phyloP scores from a whole-genome alignment of 2,797 vertebrate species.

The Sebastes matsubarae region DNA sequence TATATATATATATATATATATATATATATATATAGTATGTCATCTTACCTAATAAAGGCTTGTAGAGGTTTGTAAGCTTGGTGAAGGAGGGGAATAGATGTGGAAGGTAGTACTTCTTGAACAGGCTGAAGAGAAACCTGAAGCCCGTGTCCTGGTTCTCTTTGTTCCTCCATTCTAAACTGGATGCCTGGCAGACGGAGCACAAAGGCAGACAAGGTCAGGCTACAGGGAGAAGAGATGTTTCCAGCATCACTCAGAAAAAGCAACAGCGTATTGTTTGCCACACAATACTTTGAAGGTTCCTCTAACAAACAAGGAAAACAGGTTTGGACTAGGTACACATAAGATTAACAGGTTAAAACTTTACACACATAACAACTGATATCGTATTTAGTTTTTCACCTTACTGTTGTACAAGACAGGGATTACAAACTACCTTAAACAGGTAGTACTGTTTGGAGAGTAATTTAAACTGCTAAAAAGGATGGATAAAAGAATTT shows the following conservation, averaged over 20 bases:
- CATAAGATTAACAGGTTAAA: neutral
- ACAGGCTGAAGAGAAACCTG: constrained; percentile 96
- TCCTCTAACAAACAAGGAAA: neutral
- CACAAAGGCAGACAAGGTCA: constrained; percentile 66
- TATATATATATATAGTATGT: neutral
- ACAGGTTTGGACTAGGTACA: neutral
- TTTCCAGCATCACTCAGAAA: constrained; percentile 39
- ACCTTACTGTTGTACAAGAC: neutral
- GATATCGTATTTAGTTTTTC: neutral
- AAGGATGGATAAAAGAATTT: neutral
- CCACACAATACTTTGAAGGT: constrained; percentile 47
- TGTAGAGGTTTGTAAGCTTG: constrained; percentile 97
- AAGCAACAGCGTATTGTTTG: constrained; percentile 33
- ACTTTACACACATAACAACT: constrained; percentile 13
- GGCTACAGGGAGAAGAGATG: constrained; percentile 32
- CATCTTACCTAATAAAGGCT: constrained; percentile 93
- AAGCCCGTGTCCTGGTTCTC: constrained; percentile 97
- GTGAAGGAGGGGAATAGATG: constrained; percentile 97
- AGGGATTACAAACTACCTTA: neutral
- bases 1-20: neutral
- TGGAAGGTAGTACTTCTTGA: constrained; percentile 98
- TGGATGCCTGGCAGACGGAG: constrained; percentile 88
- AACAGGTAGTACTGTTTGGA: no score
- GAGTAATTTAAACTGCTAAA: neutral
- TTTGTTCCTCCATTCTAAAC: constrained; percentile 96